Evolutionary conservation across 2,113 vertebrate genomes (phyloP).

Genomic region (Climacteris rufus): DNA sequence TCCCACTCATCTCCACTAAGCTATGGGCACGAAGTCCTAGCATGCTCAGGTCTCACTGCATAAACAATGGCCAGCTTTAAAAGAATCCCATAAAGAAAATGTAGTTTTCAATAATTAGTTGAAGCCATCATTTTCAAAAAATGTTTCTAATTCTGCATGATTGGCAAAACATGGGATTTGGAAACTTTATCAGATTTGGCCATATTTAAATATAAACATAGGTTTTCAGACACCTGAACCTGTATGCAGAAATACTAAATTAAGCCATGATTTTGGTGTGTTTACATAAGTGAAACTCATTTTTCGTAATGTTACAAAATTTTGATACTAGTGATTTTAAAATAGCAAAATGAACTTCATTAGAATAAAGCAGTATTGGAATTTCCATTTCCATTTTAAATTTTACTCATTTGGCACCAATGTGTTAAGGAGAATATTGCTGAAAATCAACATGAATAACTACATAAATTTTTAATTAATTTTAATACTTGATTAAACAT

Average conservation of each 20-base stretch:
- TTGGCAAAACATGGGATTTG: not conserved
- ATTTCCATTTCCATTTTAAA: not conserved
- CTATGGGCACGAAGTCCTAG: not conserved
- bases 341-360: not conserved
- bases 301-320: not conserved
- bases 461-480: constrained; percentile 9
- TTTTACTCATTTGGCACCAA: not conserved
- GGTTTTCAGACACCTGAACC: not conserved
- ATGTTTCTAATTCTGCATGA: not conserved
- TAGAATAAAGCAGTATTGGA: not conserved
- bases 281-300: not conserved
- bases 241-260: not conserved
- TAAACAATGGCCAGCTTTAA: not conserved
- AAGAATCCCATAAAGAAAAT: not conserved
- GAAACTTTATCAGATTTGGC: not conserved
- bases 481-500: constrained; percentile 22
- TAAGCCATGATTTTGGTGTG: not conserved
- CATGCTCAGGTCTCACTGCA: not conserved
- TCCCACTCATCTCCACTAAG: not conserved
- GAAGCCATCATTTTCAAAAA: not conserved
- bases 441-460: not conserved
- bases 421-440: not conserved
- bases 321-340: not conserved
- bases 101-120: not conserved
- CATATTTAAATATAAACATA: not conserved